phyloP scores from a whole-genome alignment of 2,797 vertebrate genomes.

The Gila robusta region DNA sequence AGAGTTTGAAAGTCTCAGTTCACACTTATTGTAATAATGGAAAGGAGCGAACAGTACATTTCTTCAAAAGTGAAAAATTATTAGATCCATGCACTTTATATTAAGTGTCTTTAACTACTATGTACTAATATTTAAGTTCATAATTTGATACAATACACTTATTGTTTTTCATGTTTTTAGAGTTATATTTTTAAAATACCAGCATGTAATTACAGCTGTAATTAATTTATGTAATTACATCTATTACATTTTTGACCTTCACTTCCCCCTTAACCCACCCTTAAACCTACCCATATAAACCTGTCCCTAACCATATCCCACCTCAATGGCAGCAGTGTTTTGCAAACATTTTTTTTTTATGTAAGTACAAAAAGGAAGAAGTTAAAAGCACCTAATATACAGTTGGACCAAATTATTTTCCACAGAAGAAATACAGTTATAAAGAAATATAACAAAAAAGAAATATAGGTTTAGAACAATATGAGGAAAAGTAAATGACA shows the following conservation, averaged over 20 bases:
- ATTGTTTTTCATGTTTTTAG: neutral
- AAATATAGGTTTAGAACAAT: neutral
- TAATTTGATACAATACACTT: neutral
- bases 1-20: neutral
- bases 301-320: neutral
- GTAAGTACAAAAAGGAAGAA: neutral
- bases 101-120: neutral
- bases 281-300: neutral
- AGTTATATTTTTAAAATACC: neutral
- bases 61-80: neutral
- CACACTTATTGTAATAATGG: neutral
- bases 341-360: neutral
- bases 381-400: neutral
- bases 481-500: neutral
- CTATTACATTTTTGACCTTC: neutral
- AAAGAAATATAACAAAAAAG: neutral
- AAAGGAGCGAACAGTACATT: neutral
- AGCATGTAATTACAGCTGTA: neutral
- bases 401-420: neutral
- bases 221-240: neutral
- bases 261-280: neutral
- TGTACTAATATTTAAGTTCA: neutral
- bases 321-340: neutral
- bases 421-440: neutral
- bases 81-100: neutral